Percentiles rank a stretch among this genome's conserved stretches.
phyloP scores from a whole-genome alignment of 1,140 invertebrate species.

The Drosophila sucinea region DNA sequence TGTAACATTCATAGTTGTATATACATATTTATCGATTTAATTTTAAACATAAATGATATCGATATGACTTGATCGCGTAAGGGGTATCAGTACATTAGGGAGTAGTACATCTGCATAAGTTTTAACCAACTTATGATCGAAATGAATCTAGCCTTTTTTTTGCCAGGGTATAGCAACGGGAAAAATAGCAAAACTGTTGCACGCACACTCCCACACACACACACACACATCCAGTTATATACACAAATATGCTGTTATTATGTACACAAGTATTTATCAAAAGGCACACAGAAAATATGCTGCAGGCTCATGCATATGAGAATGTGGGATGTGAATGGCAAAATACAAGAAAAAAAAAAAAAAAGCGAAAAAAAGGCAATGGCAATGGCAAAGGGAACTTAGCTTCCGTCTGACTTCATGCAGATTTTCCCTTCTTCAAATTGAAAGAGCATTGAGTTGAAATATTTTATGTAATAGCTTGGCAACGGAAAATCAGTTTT shows the following conservation, averaged over 20 bases:
- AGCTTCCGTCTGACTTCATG: not conserved
- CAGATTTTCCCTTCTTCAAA: not conserved
- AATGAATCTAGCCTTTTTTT: not conserved
- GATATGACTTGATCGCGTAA: too few relatives aligned
- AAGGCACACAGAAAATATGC: conserved; percentile 31
- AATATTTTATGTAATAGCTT: conserved; percentile 5
- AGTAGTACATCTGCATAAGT: too few relatives aligned
- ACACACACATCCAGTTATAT: conserved; percentile 35
- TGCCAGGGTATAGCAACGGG: not conserved
- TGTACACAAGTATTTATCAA: conserved; percentile 67
- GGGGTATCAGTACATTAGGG: too few relatives aligned
- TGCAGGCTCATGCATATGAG: conserved; percentile 20
- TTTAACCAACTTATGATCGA: not conserved
- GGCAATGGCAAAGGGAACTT: conserved; percentile 8
- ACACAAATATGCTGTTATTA: conserved; percentile 66
- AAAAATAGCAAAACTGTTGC: conserved; percentile 36
- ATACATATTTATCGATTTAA: too few relatives aligned
- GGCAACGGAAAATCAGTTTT: conserved; percentile 22
- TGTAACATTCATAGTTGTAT: too few relatives aligned
- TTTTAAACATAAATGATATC: too few relatives aligned
- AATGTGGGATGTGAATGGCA: not conserved
- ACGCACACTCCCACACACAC: conserved; percentile 29
- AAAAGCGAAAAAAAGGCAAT: not conserved
- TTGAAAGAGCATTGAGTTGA: not conserved
- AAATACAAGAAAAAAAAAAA: not conserved